Evolutionary conservation across 2,797 vertebrate genomes (phyloP).

Genomic region (Phataginus tetradactyla): DNA sequence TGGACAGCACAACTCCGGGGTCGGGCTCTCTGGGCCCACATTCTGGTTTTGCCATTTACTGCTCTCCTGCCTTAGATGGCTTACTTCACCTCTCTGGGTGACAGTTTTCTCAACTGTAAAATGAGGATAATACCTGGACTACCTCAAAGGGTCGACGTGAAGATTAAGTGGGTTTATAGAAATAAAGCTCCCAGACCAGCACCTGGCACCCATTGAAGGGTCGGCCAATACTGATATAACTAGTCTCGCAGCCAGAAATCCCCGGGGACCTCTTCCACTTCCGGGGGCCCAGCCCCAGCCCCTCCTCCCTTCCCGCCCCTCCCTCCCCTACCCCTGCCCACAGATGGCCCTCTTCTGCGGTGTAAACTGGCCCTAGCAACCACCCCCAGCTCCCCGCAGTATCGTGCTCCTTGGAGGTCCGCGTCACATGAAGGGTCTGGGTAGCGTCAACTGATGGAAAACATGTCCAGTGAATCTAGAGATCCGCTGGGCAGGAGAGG

Average conservation of each 20-base stretch:
- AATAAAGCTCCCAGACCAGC: not conserved
- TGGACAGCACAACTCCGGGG: not conserved
- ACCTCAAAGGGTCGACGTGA: not conserved
- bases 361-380: constrained; percentile 67
- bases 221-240: not conserved
- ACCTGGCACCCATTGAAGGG: not conserved
- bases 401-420: not conserved
- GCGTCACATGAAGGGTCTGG: not conserved
- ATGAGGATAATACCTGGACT: not conserved
- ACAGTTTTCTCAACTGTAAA: not conserved
- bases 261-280: not conserved
- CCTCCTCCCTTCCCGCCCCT: not conserved
- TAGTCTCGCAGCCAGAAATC: not conserved
- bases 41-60: not conserved
- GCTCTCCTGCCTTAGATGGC: not conserved
- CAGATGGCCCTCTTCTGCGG: constrained; percentile 31
- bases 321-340: not conserved
- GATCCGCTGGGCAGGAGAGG: not conserved
- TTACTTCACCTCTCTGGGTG: not conserved
- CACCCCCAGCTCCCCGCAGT: not conserved
- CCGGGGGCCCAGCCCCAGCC: not conserved
- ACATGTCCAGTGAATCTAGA: constrained; percentile 9
- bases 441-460: not conserved
- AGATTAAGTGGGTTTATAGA: not conserved
- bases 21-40: not conserved